Evolutionary conservation across 2,888 invertebrate species (phyloP), one percentile per base, ranked within the genome.

Genomic region (Unio pictorum): DNA sequence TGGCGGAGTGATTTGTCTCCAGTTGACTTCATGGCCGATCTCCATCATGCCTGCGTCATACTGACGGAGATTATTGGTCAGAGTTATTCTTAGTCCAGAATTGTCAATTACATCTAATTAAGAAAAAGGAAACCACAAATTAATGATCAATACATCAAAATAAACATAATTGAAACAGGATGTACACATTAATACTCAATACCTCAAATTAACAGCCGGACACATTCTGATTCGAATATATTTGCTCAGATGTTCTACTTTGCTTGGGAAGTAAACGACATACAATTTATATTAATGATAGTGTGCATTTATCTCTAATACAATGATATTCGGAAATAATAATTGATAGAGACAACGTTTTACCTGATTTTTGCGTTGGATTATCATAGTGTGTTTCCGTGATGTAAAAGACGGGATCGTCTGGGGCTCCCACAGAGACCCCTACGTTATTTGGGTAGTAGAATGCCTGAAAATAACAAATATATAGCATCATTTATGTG

Each of bases 371-470:
- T 70, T 90, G 84, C 76, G 91, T 89, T 64, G 93, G 93, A 86
- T 97, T 97, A 88, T 96, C 96, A 88, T 96, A 97, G 91, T 97
- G 96, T 81, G 96, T 94, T 90, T 97, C 96, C 63, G 96, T 92
- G 95, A 96, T 95, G 90, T 95, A 96, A 90, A 94, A 96, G 1
- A 93, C 93, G 0, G 94, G 89, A 15, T 80, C 94, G 28, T 92
- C 92, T 71, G 92, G 93, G 79, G 94, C 94, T 8, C 94, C 95
- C 66, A 97, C 91, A 1, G 96, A 96, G 80, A 95, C 93, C 45
- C 96, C 97, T 34, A 95, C 94, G 55, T 87, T 65, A 11, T 75
- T 75, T 1, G 87, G 87, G 59, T 85, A 78, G 18, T 82, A 71
- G 55, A 83, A 76, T n/a, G 81, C 70, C 86, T 86, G 68, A 45